Percentiles rank a stretch among this genome's conserved stretches.
Evolutionary conservation across 1,140 invertebrate genomes (phyloP).

Genomic region (Galleria mellonella): DNA sequence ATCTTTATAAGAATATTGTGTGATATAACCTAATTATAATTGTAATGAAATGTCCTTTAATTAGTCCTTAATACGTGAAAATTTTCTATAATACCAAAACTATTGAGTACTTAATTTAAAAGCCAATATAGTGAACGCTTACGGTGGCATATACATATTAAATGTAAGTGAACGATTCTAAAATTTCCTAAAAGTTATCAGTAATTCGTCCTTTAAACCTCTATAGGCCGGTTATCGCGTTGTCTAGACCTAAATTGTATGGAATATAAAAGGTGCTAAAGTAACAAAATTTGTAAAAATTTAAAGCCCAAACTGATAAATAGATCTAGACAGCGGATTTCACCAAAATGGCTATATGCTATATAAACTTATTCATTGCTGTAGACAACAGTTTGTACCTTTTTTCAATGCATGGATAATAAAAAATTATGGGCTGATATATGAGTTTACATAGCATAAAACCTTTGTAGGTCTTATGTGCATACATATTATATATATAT

Average conservation of each 20-base stretch:
- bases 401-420: too few species aligned
- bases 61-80: conserved; percentile 41
- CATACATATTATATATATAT: conserved; percentile 2
- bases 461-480: background rate
- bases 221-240: background rate
- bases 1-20: conserved; percentile 67
- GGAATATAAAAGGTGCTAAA: conserved; percentile 25
- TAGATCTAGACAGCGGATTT: conserved; percentile 11
- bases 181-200: conserved; percentile 38
- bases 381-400: too few species aligned
- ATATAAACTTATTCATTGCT: background rate
- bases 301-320: conserved; percentile 1
- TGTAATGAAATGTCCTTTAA: conserved; percentile 43
- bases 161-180: conserved; percentile 34
- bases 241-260: conserved; percentile 1
- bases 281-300: conserved; percentile 7
- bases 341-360: conserved; percentile 9
- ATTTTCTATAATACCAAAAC: conserved; percentile 50
- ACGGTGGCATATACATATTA: conserved; percentile 23
- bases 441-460: too few species aligned
- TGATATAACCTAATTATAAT: conserved; percentile 65
- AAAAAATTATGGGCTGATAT: too few species aligned
- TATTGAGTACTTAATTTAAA: conserved; percentile 65
- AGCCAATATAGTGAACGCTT: conserved; percentile 43
- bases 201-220: conserved; percentile 32